phyloP scores from a whole-genome alignment of 1,140 invertebrate genomes.

The Nomia melanderi region DNA sequence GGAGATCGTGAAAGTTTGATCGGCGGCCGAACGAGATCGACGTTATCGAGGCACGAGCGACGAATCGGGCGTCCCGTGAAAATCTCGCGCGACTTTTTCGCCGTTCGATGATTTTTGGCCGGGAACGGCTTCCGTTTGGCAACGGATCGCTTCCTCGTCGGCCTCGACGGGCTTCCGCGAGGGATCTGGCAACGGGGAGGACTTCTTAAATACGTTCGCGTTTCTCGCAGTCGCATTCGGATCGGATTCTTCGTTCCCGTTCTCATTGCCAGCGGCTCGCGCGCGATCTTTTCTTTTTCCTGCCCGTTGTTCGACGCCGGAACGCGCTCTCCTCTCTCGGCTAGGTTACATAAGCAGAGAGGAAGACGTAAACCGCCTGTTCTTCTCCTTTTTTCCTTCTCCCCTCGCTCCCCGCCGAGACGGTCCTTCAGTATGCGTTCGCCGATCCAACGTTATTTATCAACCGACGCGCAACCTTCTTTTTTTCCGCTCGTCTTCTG shows the following conservation, averaged over 20 bases:
- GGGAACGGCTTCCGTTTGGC: constrained; percentile 35
- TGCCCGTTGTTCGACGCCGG: not conserved
- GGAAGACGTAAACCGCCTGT: too few relatives aligned
- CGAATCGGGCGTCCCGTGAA: not conserved
- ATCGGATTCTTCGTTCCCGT: not conserved
- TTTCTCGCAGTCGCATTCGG: not conserved
- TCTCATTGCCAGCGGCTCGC: not conserved
- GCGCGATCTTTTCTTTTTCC: not conserved
- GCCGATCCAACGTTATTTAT: too few relatives aligned
- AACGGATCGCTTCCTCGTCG: not conserved
- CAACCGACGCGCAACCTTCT: too few relatives aligned
- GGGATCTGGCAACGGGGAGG: not conserved
- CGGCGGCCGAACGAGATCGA: constrained; percentile 34
- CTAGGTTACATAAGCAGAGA: too few relatives aligned
- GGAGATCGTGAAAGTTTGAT: constrained; percentile 37
- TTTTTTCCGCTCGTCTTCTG: too few relatives aligned
- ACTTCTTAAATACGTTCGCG: not conserved
- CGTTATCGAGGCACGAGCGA: constrained; percentile 29
- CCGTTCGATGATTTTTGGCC: constrained; percentile 3
- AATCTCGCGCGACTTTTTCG: constrained; percentile 31
- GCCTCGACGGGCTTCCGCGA: not conserved
- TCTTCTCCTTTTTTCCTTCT: too few relatives aligned
- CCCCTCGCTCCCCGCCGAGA: too few relatives aligned
- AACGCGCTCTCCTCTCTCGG: too few relatives aligned
- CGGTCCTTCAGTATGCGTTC: too few relatives aligned